Percentiles rank a stretch among this genome's conserved stretches.
Conservation (phyloP, 2,888 invertebrate species). For the Sarcophaga carnaria region DNA sequence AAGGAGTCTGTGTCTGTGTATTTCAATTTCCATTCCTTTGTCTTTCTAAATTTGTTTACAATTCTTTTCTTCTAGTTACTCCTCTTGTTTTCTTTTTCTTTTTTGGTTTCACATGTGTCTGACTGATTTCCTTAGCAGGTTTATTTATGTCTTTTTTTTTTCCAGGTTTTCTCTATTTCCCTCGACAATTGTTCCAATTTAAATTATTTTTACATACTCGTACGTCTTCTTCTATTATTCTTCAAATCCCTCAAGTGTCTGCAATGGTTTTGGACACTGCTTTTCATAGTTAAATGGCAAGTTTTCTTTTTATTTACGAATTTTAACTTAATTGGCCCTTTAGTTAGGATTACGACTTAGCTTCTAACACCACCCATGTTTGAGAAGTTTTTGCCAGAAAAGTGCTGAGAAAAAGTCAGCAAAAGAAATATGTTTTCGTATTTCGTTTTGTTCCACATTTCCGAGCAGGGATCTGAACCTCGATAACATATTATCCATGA, state of each 20-base stretch:
- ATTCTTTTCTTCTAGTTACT: background rate
- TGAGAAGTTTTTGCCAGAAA: too few relatives aligned
- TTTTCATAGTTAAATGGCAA: background rate
- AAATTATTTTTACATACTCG: conserved; percentile 40
- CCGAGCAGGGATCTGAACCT: too few relatives aligned
- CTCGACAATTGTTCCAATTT: conserved; percentile 62
- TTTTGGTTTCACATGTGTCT: conserved; percentile 32
- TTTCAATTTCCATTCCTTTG: conserved; percentile 27
- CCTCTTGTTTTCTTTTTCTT: background rate
- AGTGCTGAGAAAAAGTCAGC: too few relatives aligned
- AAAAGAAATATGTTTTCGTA: too few relatives aligned
- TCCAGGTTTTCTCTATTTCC: conserved; percentile 11
- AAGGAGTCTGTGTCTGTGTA: conserved; percentile 10
- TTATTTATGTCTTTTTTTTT: background rate
- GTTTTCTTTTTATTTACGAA: background rate
- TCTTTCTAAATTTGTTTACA: conserved; percentile 13
- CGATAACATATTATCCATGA: too few relatives aligned
- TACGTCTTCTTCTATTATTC: background rate
- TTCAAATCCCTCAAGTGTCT: conserved; percentile 23
- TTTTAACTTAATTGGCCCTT: too few relatives aligned
- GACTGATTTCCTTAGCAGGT: background rate
- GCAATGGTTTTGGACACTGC: background rate
- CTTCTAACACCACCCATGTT: too few relatives aligned
- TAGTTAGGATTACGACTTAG: too few relatives aligned
- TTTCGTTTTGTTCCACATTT: too few relatives aligned